Percentiles rank a stretch among this genome's conserved stretches.
These are phyloP conservation scores for Ciconia nigra DNA, from an alignment of 2,797 vertebrate species.

Conservation along the genomic window DNA sequence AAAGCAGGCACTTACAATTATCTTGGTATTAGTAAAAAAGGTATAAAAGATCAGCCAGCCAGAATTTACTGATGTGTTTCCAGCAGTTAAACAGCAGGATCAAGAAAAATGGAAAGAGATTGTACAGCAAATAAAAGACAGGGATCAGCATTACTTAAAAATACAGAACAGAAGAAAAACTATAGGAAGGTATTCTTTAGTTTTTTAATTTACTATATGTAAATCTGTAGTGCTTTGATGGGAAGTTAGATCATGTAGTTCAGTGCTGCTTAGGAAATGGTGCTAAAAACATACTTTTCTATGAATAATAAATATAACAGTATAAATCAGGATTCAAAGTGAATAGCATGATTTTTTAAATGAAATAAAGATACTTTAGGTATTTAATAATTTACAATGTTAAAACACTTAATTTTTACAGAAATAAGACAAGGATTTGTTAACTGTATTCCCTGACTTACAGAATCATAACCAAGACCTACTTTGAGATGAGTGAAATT, in stretches of 20 bases:
- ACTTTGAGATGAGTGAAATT: neutral
- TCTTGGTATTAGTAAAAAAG: neutral
- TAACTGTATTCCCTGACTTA: neutral
- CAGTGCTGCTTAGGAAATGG: neutral
- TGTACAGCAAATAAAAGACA: neutral
- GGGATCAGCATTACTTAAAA: neutral
- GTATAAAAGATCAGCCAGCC: neutral
- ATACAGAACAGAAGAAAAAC: neutral
- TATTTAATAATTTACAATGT: neutral
- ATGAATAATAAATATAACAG: neutral
- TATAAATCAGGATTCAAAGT: neutral
- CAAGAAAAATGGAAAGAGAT: neutral
- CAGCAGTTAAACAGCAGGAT: neutral
- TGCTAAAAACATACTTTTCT: neutral
- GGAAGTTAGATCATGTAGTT: neutral
- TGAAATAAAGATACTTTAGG: neutral
- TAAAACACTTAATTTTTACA: neutral
- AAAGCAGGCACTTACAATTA: neutral
- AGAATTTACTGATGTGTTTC: neutral
- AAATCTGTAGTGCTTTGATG: neutral
- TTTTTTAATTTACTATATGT: neutral
- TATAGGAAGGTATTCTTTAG: neutral
- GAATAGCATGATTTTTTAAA: neutral
- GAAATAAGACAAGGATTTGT: neutral
- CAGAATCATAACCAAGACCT: neutral